Evolutionary conservation across 2,113 vertebrate genomes (phyloP).

Genomic region (Piliocolobus tephrosceles): DNA sequence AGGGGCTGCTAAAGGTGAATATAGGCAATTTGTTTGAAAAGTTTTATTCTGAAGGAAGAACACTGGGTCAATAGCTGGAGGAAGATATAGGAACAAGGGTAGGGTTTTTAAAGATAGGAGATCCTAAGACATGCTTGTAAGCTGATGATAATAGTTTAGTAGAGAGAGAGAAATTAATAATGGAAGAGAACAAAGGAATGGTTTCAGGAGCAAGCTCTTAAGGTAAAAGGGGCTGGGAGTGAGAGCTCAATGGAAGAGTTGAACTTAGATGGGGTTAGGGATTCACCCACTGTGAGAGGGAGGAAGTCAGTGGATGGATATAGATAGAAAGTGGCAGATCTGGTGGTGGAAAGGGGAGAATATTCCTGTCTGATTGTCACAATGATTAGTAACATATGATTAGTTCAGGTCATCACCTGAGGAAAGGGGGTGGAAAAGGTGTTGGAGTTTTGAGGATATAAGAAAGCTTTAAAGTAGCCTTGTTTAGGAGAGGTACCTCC

Average conservation of each 20-base stretch:
- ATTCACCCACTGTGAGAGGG: background rate
- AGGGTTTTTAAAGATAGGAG: background rate
- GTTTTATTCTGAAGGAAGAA: background rate
- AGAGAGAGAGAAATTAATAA: background rate
- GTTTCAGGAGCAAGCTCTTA: background rate
- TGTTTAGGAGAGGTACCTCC: background rate
- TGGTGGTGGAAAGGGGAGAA: background rate
- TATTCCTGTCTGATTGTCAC: background rate
- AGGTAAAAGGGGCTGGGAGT: background rate
- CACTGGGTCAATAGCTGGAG: background rate
- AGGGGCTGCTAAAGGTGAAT: background rate
- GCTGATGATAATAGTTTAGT: background rate
- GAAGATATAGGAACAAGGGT: background rate
- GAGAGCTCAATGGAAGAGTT: background rate
- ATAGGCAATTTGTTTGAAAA: background rate
- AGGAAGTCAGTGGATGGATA: background rate
- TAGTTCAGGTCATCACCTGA: background rate
- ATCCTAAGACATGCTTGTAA: background rate
- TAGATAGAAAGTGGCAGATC: background rate
- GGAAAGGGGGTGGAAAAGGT: background rate
- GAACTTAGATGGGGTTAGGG: background rate
- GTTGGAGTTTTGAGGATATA: slow-evolving; percentile 18
- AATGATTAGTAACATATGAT: background rate
- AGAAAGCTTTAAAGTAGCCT: background rate
- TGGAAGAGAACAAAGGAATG: background rate